Conservation (phyloP, 2,888 invertebrate species). For the Microctonus brassicae region DNA sequence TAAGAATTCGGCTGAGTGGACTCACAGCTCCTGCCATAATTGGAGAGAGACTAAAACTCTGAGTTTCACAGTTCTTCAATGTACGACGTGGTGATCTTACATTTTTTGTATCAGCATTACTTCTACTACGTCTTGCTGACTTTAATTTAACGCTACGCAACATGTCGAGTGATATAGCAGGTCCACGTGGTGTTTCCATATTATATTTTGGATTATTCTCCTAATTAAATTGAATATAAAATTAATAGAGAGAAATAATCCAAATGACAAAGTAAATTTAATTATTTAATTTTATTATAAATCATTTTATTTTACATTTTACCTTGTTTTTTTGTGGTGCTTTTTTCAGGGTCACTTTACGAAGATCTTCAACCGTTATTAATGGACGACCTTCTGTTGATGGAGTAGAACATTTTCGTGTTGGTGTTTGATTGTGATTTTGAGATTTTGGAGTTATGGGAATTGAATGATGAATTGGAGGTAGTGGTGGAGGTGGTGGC, state of each 20-base stretch:
- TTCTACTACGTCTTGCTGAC: slow-evolving; percentile 55
- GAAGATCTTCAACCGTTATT: slow-evolving; percentile 67
- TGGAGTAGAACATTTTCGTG: slow-evolving; percentile 56
- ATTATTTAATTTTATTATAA: background rate
- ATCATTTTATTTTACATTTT: slow-evolving; percentile 14
- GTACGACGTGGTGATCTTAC: slow-evolving; percentile 55
- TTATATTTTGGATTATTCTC: slow-evolving; percentile 55
- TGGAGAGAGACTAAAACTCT: slow-evolving; percentile 54
- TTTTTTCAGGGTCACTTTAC: slow-evolving; percentile 65
- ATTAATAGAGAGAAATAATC: background rate
- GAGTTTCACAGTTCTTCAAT: slow-evolving; percentile 8
- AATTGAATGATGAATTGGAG: slow-evolving; percentile 42
- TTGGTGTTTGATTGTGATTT: slow-evolving; percentile 47
- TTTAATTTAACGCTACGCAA: slow-evolving; percentile 64
- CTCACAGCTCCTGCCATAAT: slow-evolving; percentile 51
- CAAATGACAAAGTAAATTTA: background rate
- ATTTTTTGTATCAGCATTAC: slow-evolving; percentile 40
- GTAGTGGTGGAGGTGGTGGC: slow-evolving; percentile 48
- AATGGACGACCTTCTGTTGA: slow-evolving; percentile 52
- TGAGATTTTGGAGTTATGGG: slow-evolving; percentile 49
- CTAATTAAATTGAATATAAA: background rate
- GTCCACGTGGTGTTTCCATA: slow-evolving; percentile 52
- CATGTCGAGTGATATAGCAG: slow-evolving; percentile 64
- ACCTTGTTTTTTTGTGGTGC: slow-evolving; percentile 58
- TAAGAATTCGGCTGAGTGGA: slow-evolving; percentile 52